These are phyloP conservation scores for Chironex yamaguchii DNA, from an alignment of 30 jellyfish, hydroid and myxozoan genomes.

Conservation along the genomic window DNA sequence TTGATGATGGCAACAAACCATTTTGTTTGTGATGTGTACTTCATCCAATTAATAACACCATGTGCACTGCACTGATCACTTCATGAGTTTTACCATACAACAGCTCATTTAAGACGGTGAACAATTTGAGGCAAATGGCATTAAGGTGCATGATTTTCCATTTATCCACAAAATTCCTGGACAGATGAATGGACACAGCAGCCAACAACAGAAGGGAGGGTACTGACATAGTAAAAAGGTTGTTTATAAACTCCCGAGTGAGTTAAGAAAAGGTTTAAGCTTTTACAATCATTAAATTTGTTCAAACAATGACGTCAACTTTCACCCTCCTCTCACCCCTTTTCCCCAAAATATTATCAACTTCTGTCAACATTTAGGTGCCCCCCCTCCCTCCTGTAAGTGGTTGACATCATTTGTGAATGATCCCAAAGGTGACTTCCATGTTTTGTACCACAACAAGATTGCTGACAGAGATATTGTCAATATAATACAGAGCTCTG, in stretches of 20 bases:
- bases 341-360: not conserved
- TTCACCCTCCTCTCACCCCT: not conserved
- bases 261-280: not conserved
- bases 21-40: not conserved
- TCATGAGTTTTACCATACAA: not conserved
- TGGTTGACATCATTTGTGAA: not conserved
- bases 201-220: not conserved
- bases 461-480: too few relatives aligned
- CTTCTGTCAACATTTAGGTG: not conserved
- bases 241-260: not conserved
- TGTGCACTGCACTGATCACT: not conserved
- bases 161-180: not conserved
- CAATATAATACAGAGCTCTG: too few relatives aligned
- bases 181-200: slow-evolving; percentile 1
- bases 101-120: not conserved
- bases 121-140: not conserved
- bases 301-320: not conserved
- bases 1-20: not conserved
- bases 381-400: not conserved
- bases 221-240: not conserved
- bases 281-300: not conserved
- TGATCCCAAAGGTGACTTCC: too few relatives aligned
- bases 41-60: not conserved
- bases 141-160: not conserved
- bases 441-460: too few relatives aligned